These are phyloP conservation scores for Drosophila repleta DNA, from an alignment of 1,140 invertebrate species.

Conservation along the genomic window DNA sequence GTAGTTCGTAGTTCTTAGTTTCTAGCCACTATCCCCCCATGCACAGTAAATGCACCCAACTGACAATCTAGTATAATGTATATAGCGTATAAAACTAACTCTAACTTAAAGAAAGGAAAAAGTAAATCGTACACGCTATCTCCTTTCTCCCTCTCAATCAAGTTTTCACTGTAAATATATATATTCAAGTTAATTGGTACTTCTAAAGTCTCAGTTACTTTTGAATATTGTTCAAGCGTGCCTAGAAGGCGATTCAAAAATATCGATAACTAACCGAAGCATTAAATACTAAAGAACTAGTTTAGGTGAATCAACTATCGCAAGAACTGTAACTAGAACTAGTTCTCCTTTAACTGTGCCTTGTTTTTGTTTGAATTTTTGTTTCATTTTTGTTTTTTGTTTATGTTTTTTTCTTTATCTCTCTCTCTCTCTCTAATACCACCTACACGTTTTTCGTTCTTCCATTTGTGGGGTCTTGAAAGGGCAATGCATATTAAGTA, in stretches of 20 bases:
- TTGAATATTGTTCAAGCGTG: too few relatives aligned
- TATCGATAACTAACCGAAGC: background rate
- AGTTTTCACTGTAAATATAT: too few relatives aligned
- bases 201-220: too few relatives aligned
- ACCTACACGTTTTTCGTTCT: background rate
- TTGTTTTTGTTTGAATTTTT: background rate
- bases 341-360: background rate
- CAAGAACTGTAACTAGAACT: background rate
- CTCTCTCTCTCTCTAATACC: background rate
- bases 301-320: too few relatives aligned
- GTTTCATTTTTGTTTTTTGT: constrained; percentile 15
- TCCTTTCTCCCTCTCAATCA: too few relatives aligned
- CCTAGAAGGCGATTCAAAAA: background rate
- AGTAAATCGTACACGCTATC: too few relatives aligned
- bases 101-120: too few relatives aligned
- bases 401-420: constrained; percentile 1
- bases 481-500: background rate
- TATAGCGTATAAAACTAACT: too few relatives aligned
- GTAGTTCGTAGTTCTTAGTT: background rate
- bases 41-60: background rate
- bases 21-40: too few relatives aligned
- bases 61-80: too few relatives aligned
- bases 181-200: too few relatives aligned
- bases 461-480: constrained; percentile 4
- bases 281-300: too few relatives aligned